These are phyloP conservation scores for Streblospio benedicti DNA, from an alignment of 1,140 invertebrate genomes.

Conservation along the genomic window DNA sequence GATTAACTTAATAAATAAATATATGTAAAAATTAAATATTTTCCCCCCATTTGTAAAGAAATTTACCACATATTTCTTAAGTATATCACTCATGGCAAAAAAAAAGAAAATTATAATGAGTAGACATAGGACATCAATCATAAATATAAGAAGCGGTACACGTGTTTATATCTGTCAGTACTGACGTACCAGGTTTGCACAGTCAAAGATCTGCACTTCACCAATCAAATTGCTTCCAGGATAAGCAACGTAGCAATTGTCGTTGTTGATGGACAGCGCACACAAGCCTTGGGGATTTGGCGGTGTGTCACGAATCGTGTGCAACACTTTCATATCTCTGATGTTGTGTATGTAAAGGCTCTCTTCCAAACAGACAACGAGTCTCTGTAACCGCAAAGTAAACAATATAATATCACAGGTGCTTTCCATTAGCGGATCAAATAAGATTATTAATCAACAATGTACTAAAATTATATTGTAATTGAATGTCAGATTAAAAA, in stretches of 20 bases:
- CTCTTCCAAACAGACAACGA: slow-evolving; percentile 96
- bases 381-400: slow-evolving; percentile 56
- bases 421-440: too few species aligned
- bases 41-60: too few species aligned
- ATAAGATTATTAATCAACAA: too few species aligned
- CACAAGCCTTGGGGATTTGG: slow-evolving; percentile 86
- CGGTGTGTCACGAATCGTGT: slow-evolving; percentile 95
- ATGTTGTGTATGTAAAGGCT: slow-evolving; percentile 98
- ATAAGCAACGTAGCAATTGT: slow-evolving; percentile 92
- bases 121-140: not conserved
- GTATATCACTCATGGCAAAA: too few species aligned
- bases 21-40: not conserved
- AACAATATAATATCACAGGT: too few species aligned
- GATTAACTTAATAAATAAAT: not conserved
- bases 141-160: too few species aligned
- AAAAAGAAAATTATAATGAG: slow-evolving; percentile 11
- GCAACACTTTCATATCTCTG: slow-evolving; percentile 95
- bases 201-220: slow-evolving; percentile 97
- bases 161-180: too few species aligned
- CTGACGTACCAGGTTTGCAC: slow-evolving; percentile 75
- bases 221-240: slow-evolving; percentile 86
- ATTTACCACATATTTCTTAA: too few species aligned
- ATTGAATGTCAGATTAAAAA: too few species aligned
- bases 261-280: slow-evolving; percentile 77
- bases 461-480: too few species aligned